phyloP scores from a whole-genome alignment of 2,113 vertebrate genomes.

The Emydocephalus ijimae region DNA sequence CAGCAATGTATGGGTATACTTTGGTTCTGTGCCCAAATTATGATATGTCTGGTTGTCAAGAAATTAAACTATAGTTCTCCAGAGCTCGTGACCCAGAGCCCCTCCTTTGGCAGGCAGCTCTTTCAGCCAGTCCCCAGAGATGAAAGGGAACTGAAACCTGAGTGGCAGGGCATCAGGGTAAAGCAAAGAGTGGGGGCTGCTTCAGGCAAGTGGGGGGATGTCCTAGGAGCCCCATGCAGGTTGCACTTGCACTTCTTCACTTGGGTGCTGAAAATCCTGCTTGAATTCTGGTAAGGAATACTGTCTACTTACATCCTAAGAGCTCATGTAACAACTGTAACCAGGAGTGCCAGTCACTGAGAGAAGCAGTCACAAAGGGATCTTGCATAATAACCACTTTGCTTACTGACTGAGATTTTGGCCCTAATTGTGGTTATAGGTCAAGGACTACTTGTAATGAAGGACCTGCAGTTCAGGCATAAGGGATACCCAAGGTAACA shows the following conservation, averaged over 20 bases:
- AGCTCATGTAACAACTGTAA: neutral
- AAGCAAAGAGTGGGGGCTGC: neutral
- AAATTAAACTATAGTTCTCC: neutral
- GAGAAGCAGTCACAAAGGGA: neutral
- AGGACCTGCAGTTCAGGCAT: constrained; percentile 1
- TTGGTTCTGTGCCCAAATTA: neutral
- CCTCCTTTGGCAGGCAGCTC: neutral
- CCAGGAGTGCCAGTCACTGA: neutral
- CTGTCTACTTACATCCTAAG: neutral
- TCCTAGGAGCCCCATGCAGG: neutral
- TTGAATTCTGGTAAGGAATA: neutral
- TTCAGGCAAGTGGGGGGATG: neutral
- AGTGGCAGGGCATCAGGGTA: neutral
- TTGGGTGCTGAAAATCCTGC: neutral
- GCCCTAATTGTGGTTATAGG: neutral
- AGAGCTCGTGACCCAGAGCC: neutral
- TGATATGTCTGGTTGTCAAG: neutral
- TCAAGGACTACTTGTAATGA: neutral
- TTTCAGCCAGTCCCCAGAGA: neutral
- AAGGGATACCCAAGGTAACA: neutral
- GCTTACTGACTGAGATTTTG: neutral
- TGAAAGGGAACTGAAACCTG: neutral
- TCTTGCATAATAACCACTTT: neutral
- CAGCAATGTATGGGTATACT: neutral
- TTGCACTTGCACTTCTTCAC: neutral